Evolutionary conservation across 2,797 vertebrate genomes (phyloP).

Genomic region (Xenops minutus): DNA sequence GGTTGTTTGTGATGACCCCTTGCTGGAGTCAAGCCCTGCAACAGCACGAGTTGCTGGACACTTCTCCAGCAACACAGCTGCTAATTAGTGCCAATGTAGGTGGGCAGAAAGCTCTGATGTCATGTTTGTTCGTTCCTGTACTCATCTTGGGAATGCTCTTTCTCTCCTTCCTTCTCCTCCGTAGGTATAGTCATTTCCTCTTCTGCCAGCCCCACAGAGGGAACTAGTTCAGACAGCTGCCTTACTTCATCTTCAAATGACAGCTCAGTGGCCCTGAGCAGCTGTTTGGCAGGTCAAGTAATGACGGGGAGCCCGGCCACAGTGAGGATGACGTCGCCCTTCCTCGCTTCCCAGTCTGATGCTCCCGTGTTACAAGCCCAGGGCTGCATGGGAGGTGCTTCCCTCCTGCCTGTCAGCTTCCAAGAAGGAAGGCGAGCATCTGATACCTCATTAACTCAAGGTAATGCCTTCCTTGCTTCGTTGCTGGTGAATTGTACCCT

Average conservation of each 20-base stretch:
- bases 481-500: not conserved
- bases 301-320: slow-evolving; percentile 73
- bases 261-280: slow-evolving; percentile 67
- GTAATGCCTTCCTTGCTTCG: slow-evolving; percentile 66
- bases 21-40: not conserved
- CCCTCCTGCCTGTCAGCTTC: slow-evolving; percentile 82
- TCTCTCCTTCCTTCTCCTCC: slow-evolving; percentile 33
- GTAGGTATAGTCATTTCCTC: slow-evolving; percentile 85
- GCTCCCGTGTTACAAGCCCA: slow-evolving; percentile 85
- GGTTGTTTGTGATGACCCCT: not conserved
- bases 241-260: slow-evolving; percentile 84
- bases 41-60: not conserved
- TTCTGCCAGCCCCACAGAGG: slow-evolving; percentile 85
- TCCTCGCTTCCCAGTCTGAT: slow-evolving; percentile 82
- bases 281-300: slow-evolving; percentile 78
- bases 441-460: slow-evolving; percentile 95
- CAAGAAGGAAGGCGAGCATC: slow-evolving; percentile 95
- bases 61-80: not conserved
- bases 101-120: slow-evolving; percentile 45
- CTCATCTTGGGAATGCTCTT: slow-evolving; percentile 52
- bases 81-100: slow-evolving; percentile 19
- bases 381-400: slow-evolving; percentile 78
- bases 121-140: slow-evolving; percentile 33
- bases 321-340: slow-evolving; percentile 74
- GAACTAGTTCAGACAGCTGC: slow-evolving; percentile 92